Conservation (phyloP, 2,113 vertebrate species). For the Grantiella picta region DNA sequence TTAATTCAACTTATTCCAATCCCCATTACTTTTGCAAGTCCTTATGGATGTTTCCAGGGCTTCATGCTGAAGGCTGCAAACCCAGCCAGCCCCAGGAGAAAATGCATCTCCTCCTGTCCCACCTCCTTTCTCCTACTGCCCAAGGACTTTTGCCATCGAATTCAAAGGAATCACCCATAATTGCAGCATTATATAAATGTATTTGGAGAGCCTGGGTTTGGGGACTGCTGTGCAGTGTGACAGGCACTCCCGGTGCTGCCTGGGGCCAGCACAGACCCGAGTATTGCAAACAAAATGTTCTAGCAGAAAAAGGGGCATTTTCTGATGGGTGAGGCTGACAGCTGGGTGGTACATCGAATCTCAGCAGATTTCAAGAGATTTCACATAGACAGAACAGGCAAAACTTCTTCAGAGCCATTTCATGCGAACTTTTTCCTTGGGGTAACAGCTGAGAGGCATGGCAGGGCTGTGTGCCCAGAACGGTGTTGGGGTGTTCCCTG, state of each 20-base stretch:
- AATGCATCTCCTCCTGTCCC: neutral
- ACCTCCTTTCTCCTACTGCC: neutral
- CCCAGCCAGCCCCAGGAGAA: neutral
- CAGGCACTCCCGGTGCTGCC: neutral
- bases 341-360: neutral
- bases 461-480: fast-evolving
- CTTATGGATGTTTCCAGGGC: neutral
- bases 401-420: neutral
- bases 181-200: neutral
- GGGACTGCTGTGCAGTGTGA: neutral
- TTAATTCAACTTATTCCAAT: neutral
- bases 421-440: neutral
- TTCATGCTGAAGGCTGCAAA: neutral
- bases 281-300: neutral
- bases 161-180: neutral
- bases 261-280: neutral
- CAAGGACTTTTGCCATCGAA: neutral
- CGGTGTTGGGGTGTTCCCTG: neutral
- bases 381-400: neutral
- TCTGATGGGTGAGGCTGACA: neutral
- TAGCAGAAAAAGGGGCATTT: neutral
- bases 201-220: neutral
- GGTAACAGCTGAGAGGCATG: neutral
- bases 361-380: neutral
- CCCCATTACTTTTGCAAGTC: neutral